Percentiles rank a stretch among this genome's conserved stretches.
phyloP scores from a whole-genome alignment of 2,888 invertebrate species.

The Meteorus cinctellus region DNA sequence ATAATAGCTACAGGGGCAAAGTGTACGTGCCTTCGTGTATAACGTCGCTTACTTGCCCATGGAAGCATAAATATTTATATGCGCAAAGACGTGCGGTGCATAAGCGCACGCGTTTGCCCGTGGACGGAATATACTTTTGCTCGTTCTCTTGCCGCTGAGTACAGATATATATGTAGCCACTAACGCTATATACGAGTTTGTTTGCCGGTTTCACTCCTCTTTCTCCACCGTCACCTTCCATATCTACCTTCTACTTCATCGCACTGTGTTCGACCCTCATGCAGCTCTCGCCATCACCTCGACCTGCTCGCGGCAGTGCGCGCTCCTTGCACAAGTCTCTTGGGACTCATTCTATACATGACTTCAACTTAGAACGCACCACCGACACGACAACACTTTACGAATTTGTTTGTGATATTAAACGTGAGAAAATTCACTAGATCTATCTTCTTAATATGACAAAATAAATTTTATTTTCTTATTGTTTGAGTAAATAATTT shows the following conservation, averaged over 20 bases:
- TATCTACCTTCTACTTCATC: constrained; percentile 10
- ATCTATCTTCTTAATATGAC: not conserved
- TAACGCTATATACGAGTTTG: not conserved
- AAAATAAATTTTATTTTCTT: not conserved
- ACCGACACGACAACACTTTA: not conserved
- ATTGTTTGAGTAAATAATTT: not conserved
- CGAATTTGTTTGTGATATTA: constrained; percentile 33
- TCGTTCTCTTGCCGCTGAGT: constrained; percentile 7
- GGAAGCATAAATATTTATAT: constrained; percentile 56
- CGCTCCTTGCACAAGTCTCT: constrained; percentile 20
- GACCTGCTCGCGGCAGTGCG: constrained; percentile 23
- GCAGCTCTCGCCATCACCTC: constrained; percentile 22
- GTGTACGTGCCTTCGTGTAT: constrained; percentile 43
- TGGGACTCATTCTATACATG: constrained; percentile 30
- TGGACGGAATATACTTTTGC: constrained; percentile 51
- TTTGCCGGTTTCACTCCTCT: not conserved
- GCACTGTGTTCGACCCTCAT: not conserved
- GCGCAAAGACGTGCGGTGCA: constrained; percentile 54
- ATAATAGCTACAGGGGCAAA: constrained; percentile 43
- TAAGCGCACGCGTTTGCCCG: constrained; percentile 52
- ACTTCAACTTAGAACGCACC: constrained; percentile 28
- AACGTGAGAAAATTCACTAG: constrained; percentile 21
- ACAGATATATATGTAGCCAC: constrained; percentile 9
- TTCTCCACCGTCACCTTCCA: not conserved
- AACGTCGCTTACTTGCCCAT: constrained; percentile 48